These are phyloP conservation scores for Melanchra persicariae DNA, from an alignment of 2,888 invertebrate genomes.

Conservation along the genomic window DNA sequence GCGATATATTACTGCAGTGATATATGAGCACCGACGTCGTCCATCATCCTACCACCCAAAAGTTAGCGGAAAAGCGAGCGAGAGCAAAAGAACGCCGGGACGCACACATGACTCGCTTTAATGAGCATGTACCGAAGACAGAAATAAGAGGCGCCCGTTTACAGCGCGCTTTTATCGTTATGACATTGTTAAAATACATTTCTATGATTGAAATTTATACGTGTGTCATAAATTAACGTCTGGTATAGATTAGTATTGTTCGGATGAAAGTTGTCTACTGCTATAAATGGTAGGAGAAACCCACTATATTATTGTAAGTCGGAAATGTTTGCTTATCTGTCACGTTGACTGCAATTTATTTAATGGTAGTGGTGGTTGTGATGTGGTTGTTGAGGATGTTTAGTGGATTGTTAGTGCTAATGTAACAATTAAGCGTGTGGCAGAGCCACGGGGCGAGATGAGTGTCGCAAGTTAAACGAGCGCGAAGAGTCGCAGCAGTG, in stretches of 20 bases:
- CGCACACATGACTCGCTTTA: conserved; percentile 84
- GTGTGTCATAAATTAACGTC: conserved; percentile 73
- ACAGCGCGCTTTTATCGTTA: conserved; percentile 87
- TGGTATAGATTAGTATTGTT: conserved; percentile 57
- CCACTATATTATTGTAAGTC: conserved; percentile 29
- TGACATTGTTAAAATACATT: conserved; percentile 86
- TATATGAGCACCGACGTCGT: conserved; percentile 88
- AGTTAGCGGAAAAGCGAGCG: conserved; percentile 87
- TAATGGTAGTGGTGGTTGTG: conserved; percentile 21
- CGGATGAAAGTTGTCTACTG: conserved; percentile 50
- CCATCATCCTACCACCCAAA: conserved; percentile 90
- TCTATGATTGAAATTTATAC: conserved; percentile 78
- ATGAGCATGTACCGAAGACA: conserved; percentile 90
- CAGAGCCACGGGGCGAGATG: conserved; percentile 72
- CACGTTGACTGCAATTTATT: conserved; percentile 49
- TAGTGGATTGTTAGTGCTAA: conserved; percentile 55
- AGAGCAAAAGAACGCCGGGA: conserved; percentile 83
- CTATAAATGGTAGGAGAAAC: conserved; percentile 52
- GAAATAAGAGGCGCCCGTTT: conserved; percentile 88
- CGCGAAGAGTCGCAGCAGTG: conserved; percentile 82
- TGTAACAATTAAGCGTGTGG: conserved; percentile 67
- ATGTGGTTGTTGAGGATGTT: conserved; percentile 46
- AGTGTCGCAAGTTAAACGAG: conserved; percentile 81
- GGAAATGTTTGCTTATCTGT: conserved; percentile 44
- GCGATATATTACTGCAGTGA: conserved; percentile 89